Conservation (phyloP, 2,113 vertebrate genomes). For the Nerophis ophidion region DNA sequence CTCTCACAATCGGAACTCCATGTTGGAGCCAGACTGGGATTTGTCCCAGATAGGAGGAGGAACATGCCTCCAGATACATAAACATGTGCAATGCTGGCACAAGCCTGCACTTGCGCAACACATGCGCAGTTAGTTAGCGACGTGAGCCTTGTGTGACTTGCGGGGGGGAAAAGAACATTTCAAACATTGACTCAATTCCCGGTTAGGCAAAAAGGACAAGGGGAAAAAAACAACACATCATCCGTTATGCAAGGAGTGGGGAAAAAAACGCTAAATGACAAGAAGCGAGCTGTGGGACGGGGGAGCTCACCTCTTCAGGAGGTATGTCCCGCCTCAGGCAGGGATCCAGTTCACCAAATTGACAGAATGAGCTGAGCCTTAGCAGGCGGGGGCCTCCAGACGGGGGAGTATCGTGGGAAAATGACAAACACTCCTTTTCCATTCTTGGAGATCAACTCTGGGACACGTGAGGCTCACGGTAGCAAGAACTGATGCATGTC, state of each 20-base stretch:
- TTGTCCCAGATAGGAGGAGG: slow-evolving; percentile 53
- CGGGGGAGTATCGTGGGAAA: slow-evolving; percentile 22
- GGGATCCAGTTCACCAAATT: slow-evolving; percentile 44
- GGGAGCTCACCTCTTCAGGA: slow-evolving; percentile 47
- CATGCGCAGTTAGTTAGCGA: slow-evolving; percentile 20
- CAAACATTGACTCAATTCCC: slow-evolving; percentile 42
- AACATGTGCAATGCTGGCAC: slow-evolving; percentile 39
- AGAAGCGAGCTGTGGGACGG: slow-evolving; percentile 26
- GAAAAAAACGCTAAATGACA: slow-evolving; percentile 31
- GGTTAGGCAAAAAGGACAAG: slow-evolving; percentile 33
- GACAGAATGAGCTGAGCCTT: slow-evolving; percentile 41
- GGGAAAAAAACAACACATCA: neutral
- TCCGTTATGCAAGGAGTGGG: slow-evolving; percentile 34
- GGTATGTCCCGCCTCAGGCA: slow-evolving; percentile 33
- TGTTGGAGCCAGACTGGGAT: slow-evolving; percentile 63
- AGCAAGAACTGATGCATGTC: neutral
- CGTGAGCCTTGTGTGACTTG: slow-evolving; percentile 1
- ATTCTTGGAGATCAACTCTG: slow-evolving; percentile 9
- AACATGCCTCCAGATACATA: slow-evolving; percentile 42
- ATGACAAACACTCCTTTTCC: slow-evolving; percentile 29
- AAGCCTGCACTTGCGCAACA: slow-evolving; percentile 32
- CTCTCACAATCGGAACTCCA: slow-evolving; percentile 37
- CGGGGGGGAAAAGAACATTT: slow-evolving; percentile 23
- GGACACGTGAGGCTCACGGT: slow-evolving; percentile 40
- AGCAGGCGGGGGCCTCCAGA: slow-evolving; percentile 34